Evolutionary conservation across 2,888 invertebrate species (phyloP).

Genomic region (Chalcis sispes): DNA sequence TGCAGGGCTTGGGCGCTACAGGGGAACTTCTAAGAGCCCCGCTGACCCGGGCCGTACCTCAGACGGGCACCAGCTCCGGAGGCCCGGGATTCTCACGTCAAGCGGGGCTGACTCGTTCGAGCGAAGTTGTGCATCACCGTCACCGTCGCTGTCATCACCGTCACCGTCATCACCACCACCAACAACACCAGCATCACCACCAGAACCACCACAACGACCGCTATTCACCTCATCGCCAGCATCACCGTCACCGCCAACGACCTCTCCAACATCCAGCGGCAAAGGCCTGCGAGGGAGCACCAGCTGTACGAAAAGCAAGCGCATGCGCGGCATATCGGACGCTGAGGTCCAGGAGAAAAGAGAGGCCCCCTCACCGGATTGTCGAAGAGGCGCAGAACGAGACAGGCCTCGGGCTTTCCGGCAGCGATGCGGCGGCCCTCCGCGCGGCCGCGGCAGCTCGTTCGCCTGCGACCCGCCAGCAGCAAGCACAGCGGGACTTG

Average conservation of each 20-base stretch:
- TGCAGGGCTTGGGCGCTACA: constrained; percentile 59
- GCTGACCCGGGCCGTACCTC: constrained; percentile 64
- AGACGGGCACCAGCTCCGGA: constrained; percentile 42
- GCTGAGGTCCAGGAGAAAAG: constrained; percentile 3
- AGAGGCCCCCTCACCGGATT: constrained; percentile 32
- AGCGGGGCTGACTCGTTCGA: constrained; percentile 61
- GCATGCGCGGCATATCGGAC: constrained; percentile 2
- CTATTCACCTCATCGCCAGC: constrained; percentile 8
- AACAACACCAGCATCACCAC: constrained; percentile 3
- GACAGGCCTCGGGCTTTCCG: constrained; percentile 31
- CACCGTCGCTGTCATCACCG: constrained; percentile 5
- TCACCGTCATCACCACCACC: constrained; percentile 7
- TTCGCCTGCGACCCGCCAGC: constrained; percentile 62
- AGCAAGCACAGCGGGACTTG: constrained; percentile 64
- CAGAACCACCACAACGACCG: background rate
- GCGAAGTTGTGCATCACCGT: constrained; percentile 38
- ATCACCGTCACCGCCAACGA: too few species aligned
- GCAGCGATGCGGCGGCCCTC: constrained; percentile 49
- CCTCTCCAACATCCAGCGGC: too few species aligned
- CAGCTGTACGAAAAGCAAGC: too few species aligned
- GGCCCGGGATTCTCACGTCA: constrained; percentile 60
- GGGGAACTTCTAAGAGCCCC: constrained; percentile 71
- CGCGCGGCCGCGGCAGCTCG: constrained; percentile 55
- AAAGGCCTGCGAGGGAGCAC: too few species aligned
- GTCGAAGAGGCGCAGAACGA: constrained; percentile 45